phyloP scores from a whole-genome alignment of 2,888 invertebrate species.

The Thumatha senex region DNA sequence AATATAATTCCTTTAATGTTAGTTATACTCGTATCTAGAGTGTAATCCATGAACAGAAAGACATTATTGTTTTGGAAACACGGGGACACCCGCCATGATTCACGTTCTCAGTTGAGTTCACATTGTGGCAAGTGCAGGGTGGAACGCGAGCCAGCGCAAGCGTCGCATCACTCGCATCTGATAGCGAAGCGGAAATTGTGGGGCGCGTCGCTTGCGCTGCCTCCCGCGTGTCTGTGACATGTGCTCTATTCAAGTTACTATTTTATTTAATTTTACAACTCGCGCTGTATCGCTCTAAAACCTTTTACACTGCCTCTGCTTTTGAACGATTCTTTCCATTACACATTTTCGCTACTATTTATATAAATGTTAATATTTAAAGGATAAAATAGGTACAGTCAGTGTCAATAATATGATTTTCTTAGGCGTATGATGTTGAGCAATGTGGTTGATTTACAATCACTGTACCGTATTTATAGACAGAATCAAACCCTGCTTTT shows the following conservation, averaged over 20 bases:
- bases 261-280: constrained; percentile 66
- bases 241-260: constrained; percentile 60
- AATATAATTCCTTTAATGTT: too few species aligned
- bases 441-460: too few species aligned
- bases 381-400: too few species aligned
- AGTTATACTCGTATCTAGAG: too few species aligned
- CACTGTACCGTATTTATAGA: too few species aligned
- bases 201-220: constrained; percentile 73
- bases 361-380: background rate
- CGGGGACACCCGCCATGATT: constrained; percentile 12
- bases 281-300: constrained; percentile 49
- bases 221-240: constrained; percentile 69
- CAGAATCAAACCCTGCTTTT: too few species aligned
- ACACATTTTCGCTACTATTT: constrained; percentile 1
- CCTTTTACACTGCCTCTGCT: constrained; percentile 36
- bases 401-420: too few species aligned
- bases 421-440: too few species aligned
- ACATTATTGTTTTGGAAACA: constrained; percentile 33
- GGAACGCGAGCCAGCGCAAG: constrained; percentile 52
- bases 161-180: constrained; percentile 73
- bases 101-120: constrained; percentile 56
- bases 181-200: constrained; percentile 78
- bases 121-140: constrained; percentile 40
- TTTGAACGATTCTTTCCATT: constrained; percentile 10
- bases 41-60: too few species aligned